phyloP scores from a whole-genome alignment of 2,113 vertebrate genomes.

The Crotalus helleri region DNA sequence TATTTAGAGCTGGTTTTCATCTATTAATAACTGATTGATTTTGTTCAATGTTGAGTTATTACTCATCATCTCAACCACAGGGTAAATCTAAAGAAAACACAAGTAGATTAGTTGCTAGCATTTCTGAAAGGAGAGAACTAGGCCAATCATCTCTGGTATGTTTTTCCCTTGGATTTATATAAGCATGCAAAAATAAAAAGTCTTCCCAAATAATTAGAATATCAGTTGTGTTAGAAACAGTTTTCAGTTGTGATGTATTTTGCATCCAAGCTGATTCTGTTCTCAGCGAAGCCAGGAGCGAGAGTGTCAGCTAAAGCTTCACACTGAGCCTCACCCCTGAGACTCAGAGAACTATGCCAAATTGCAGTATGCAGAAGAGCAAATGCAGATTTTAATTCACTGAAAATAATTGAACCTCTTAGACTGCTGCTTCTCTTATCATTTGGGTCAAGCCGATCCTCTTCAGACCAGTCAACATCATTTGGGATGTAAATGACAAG shows the following conservation, averaged over 20 bases:
- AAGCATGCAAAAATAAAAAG: neutral
- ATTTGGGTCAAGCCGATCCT: neutral
- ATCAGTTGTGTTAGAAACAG: neutral
- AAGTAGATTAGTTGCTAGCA: neutral
- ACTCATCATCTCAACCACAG: neutral
- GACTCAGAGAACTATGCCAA: neutral
- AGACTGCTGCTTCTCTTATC: neutral
- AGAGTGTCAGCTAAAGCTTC: neutral
- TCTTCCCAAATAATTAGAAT: neutral
- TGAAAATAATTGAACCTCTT: neutral
- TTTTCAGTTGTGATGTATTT: neutral
- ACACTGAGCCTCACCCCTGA: neutral
- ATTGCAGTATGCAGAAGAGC: neutral
- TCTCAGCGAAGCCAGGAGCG: neutral
- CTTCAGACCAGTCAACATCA: neutral
- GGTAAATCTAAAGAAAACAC: neutral
- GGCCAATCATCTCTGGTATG: neutral
- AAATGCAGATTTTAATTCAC: neutral
- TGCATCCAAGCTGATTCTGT: neutral
- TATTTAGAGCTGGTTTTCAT: neutral
- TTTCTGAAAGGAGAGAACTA: neutral
- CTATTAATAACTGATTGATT: neutral
- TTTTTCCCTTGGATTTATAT: neutral
- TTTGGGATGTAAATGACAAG: neutral
- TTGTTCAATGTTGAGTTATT: neutral